Percentiles rank a stretch among this genome's conserved stretches.
Conservation (phyloP, 2,888 invertebrate genomes). For the Steinernema scapterisci region DNA sequence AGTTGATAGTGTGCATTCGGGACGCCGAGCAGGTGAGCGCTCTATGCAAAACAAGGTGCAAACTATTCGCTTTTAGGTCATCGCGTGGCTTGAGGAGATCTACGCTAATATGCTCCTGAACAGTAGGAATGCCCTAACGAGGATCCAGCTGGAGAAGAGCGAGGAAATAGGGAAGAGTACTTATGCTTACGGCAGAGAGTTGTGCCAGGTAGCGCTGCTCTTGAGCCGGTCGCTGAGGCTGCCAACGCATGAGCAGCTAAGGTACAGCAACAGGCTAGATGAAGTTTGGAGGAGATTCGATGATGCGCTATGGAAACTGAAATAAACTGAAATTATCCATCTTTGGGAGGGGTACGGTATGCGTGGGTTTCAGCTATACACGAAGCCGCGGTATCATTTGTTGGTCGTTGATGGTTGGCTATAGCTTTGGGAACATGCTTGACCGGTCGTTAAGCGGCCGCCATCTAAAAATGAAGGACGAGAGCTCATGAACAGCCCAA, state of each 20-base stretch:
- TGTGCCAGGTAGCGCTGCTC: constrained; percentile 78
- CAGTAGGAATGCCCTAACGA: constrained; percentile 70
- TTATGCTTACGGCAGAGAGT: constrained; percentile 81
- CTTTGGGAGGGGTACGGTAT: too few species aligned
- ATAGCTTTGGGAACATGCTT: too few species aligned
- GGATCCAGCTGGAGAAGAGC: constrained; percentile 13
- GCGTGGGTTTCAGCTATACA: too few species aligned
- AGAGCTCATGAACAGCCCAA: too few species aligned
- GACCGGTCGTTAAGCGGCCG: too few species aligned
- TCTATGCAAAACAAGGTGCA: neutral
- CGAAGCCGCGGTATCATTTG: too few species aligned
- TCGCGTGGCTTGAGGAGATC: constrained; percentile 80
- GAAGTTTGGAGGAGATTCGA: neutral
- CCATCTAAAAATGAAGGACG: too few species aligned
- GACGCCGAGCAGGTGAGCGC: constrained; percentile 76
- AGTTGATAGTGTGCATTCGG: constrained; percentile 78
- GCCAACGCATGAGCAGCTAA: constrained; percentile 46
- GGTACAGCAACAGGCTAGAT: constrained; percentile 3
- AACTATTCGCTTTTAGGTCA: constrained; percentile 71
- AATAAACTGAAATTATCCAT: too few species aligned
- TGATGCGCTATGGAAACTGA: neutral
- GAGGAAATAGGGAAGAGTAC: constrained; percentile 73
- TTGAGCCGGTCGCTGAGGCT: constrained; percentile 77
- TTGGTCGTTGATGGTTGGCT: too few species aligned
- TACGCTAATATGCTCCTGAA: constrained; percentile 75